Conservation (phyloP, 2,797 vertebrate genomes). For the Falco naumanni region DNA sequence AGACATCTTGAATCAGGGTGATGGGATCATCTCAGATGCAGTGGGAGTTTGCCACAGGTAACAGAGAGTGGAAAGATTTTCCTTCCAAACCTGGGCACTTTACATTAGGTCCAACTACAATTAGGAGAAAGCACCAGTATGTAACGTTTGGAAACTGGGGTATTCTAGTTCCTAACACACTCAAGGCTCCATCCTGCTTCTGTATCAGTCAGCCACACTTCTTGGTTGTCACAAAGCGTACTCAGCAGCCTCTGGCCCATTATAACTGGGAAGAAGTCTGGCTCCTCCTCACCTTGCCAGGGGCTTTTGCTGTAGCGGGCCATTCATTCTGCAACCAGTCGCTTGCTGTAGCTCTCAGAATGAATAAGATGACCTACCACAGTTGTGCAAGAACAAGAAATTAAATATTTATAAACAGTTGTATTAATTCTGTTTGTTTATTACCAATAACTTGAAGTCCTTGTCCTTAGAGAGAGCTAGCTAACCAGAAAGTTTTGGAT, state of each 20-base stretch:
- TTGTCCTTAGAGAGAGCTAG: not conserved
- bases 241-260: not conserved
- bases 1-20: not conserved
- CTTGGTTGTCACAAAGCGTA: not conserved
- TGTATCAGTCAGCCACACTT: not conserved
- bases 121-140: not conserved
- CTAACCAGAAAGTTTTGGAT: not conserved
- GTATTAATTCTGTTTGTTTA: not conserved
- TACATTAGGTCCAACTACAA: not conserved
- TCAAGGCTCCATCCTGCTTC: not conserved
- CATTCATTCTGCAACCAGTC: not conserved
- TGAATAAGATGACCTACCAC: not conserved
- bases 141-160: not conserved
- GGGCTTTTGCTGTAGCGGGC: not conserved
- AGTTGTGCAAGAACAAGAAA: not conserved
- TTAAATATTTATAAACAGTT: not conserved
- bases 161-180: not conserved
- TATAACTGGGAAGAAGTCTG: not conserved
- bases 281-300: not conserved
- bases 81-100: not conserved
- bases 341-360: not conserved
- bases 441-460: not conserved
- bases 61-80: not conserved
- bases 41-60: not conserved
- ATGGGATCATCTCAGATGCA: not conserved